phyloP scores from a whole-genome alignment of 1,140 invertebrate genomes.

The Saccostrea glomerata region DNA sequence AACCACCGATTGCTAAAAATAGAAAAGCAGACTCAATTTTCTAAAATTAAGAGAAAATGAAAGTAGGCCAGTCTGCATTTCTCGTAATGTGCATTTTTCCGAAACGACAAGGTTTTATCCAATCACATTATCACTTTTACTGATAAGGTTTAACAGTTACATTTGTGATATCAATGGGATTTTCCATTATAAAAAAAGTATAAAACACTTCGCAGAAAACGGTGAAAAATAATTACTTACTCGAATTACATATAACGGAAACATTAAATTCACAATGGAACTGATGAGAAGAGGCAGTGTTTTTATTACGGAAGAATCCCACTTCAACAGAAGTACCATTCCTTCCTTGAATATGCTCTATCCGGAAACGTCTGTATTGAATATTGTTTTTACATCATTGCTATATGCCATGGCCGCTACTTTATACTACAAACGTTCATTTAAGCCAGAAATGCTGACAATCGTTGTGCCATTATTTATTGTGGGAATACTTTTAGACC shows the following conservation, averaged over 20 bases:
- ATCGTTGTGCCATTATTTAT: background rate
- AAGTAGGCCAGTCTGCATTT: background rate
- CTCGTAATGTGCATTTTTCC: background rate
- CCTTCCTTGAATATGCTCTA: background rate
- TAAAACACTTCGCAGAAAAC: background rate
- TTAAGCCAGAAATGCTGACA: background rate
- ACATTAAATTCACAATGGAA: background rate
- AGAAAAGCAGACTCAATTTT: background rate
- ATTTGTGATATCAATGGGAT: background rate
- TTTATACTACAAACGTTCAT: background rate
- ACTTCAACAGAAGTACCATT: background rate
- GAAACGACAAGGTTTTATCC: background rate
- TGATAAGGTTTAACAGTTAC: background rate
- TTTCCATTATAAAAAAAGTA: background rate
- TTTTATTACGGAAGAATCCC: background rate
- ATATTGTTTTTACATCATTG: background rate
- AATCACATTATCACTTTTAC: background rate
- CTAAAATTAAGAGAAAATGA: background rate
- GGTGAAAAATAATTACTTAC: background rate
- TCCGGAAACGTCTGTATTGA: background rate
- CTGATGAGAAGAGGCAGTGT: background rate
- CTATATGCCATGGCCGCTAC: background rate
- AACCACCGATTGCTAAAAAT: background rate
- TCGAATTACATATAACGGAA: background rate
- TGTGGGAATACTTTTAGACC: background rate